Conservation (phyloP, 1,140 invertebrate genomes). For the Drosophila pandora region DNA sequence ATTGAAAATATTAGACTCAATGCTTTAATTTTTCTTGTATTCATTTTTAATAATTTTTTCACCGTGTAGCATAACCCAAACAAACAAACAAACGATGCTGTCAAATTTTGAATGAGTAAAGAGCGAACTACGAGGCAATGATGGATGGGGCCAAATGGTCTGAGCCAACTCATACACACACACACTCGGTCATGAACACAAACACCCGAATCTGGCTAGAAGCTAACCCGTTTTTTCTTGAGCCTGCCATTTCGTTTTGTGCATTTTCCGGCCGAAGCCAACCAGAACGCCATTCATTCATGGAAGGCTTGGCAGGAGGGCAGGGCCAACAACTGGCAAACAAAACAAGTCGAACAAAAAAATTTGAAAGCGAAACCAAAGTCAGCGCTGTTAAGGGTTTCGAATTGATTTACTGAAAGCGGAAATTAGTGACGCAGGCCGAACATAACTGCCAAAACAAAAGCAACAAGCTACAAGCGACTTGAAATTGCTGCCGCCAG, state of each 20-base stretch:
- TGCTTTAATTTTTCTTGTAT: not conserved
- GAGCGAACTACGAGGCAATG: slow-evolving; percentile 74
- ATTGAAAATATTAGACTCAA: not conserved
- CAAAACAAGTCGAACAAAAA: slow-evolving; percentile 22
- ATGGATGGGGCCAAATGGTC: slow-evolving; percentile 73
- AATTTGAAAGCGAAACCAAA: slow-evolving; percentile 31
- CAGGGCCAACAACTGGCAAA: slow-evolving; percentile 27
- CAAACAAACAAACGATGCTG: slow-evolving; percentile 79
- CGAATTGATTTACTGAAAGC: slow-evolving; percentile 78
- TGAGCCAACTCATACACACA: slow-evolving; percentile 37
- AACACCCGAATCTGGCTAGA: slow-evolving; percentile 10
- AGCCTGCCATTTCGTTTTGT: slow-evolving; percentile 21
- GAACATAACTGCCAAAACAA: slow-evolving; percentile 34
- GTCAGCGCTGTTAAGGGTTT: slow-evolving; percentile 61
- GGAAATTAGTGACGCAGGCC: slow-evolving; percentile 75
- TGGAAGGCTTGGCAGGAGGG: slow-evolving; percentile 15
- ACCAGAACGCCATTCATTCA: slow-evolving; percentile 64
- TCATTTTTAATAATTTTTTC: not conserved
- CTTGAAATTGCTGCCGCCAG: slow-evolving; percentile 71
- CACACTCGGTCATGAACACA: not conserved
- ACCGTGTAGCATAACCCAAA: slow-evolving; percentile 11
- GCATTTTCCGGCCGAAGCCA: slow-evolving; percentile 51
- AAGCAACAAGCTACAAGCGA: slow-evolving; percentile 44
- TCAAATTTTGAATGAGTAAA: slow-evolving; percentile 83
- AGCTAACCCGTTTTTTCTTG: slow-evolving; percentile 39